Conservation (phyloP, 2,888 invertebrate genomes). For the Acleris literana region DNA sequence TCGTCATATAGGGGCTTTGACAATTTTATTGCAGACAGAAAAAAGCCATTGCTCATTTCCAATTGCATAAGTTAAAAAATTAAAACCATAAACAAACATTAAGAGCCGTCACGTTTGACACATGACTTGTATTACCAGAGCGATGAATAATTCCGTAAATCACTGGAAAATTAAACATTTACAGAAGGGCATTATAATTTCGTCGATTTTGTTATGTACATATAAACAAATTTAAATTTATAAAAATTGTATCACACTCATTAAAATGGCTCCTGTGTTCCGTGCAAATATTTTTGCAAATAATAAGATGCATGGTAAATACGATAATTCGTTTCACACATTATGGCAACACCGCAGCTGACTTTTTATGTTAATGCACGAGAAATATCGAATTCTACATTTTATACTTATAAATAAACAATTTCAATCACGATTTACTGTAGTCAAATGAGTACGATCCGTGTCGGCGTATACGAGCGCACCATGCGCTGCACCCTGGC, state of each 20-base stretch:
- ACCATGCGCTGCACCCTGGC: conserved; percentile 51
- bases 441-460: conserved; percentile 47
- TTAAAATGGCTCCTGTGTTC: no score
- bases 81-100: conserved; percentile 56
- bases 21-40: no score
- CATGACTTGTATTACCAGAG: conserved; percentile 35
- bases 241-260: no score
- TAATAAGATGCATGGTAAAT: background rate
- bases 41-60: no score
- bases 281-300: no score
- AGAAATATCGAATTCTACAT: conserved; percentile 65
- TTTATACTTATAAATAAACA: conserved; percentile 62
- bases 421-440: conserved; percentile 46
- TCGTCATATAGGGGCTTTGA: no score
- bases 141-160: conserved; percentile 2
- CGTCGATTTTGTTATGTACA: no score
- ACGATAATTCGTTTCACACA: conserved; percentile 1
- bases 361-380: conserved; percentile 72
- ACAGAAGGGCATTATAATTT: no score
- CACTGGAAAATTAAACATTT: background rate
- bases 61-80: conserved; percentile 39
- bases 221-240: no score
- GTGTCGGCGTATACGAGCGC: conserved; percentile 44
- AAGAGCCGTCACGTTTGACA: conserved; percentile 69
- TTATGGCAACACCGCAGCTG: conserved; percentile 48